A percentile compares a stretch with the other conserved stretches of the same genome.
Conservation (phyloP, 1,140 invertebrate genomes). For the Drosophila simulans region DNA sequence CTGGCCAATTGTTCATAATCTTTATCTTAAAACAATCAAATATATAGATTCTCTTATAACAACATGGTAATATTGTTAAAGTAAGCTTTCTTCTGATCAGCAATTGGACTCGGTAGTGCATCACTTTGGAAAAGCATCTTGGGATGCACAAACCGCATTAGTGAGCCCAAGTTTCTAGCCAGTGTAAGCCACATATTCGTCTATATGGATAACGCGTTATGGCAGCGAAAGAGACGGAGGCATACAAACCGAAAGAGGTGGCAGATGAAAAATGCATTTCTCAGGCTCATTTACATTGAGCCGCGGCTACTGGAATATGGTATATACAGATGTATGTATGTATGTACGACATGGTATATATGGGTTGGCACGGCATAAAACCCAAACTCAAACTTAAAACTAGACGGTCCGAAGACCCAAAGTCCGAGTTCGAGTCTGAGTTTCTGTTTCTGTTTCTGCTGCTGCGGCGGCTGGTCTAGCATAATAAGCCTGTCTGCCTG, state of each 20-base stretch:
- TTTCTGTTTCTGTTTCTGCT: neutral
- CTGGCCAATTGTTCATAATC: neutral
- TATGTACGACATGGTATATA: neutral
- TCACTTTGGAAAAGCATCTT: too few relatives aligned
- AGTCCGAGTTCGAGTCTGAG: neutral
- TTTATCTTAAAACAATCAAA: neutral
- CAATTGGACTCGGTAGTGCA: too few relatives aligned
- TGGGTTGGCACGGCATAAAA: neutral
- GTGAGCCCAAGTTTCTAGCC: neutral
- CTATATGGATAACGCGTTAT: conserved; percentile 49
- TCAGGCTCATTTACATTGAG: conserved; percentile 80
- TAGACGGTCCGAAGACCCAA: conserved; percentile 8
- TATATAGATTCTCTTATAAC: neutral
- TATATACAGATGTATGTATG: neutral
- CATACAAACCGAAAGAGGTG: conserved; percentile 3
- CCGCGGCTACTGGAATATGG: conserved; percentile 62
- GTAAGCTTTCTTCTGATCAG: too few relatives aligned
- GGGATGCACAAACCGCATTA: too few relatives aligned
- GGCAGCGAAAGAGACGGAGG: conserved; percentile 32
- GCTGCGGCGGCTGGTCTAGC: conserved; percentile 40
- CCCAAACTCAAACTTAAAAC: neutral
- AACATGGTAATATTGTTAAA: too few relatives aligned
- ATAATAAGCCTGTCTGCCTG: conserved; percentile 62
- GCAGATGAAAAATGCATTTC: conserved; percentile 55
- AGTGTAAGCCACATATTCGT: conserved; percentile 47